Percentiles rank a stretch among this genome's conserved stretches.
These are phyloP conservation scores for Caenorhabditis parvicauda DNA, from an alignment of 2,888 invertebrate genomes.

Conservation along the genomic window DNA sequence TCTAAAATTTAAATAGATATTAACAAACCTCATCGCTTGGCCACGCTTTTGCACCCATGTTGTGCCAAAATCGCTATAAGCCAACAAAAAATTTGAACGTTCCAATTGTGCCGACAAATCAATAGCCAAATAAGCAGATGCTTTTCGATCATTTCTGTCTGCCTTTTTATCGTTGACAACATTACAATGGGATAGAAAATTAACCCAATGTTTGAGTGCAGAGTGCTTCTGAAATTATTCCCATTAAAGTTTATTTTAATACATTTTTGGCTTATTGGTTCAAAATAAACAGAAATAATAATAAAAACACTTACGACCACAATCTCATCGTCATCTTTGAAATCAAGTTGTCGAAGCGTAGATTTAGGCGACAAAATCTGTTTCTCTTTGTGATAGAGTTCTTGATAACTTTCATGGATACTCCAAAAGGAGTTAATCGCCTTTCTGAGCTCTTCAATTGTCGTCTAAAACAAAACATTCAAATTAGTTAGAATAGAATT, in stretches of 20 bases:
- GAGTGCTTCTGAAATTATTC: conserved; percentile 9
- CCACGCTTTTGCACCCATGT: conserved; percentile 5
- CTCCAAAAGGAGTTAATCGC: conserved; percentile 4
- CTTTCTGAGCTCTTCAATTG: conserved; percentile 8
- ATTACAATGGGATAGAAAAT: conserved; percentile 5
- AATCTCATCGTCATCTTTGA: conserved; percentile 10
- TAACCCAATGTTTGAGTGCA: neutral
- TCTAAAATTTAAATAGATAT: conserved; percentile 1
- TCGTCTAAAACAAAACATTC: conserved; percentile 17
- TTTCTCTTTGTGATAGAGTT: conserved; percentile 6
- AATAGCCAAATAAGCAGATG: conserved; percentile 1
- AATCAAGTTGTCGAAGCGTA: conserved; percentile 6
- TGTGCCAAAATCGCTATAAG: conserved; percentile 2
- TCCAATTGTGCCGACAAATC: conserved; percentile 5
- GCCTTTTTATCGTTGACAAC: conserved; percentile 6
- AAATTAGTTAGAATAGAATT: conserved; percentile 12
- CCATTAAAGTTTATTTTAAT: conserved; percentile 8
- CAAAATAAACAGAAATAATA: conserved; percentile 9
- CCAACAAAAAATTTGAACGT: neutral
- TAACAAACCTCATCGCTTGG: conserved; percentile 4
- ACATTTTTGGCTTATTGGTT: conserved; percentile 11
- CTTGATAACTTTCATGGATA: conserved; percentile 11
- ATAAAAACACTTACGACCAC: conserved; percentile 14
- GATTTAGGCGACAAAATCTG: conserved; percentile 6
- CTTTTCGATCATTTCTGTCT: conserved; percentile 3